Conservation (phyloP, 2,113 vertebrate species). For the Chrysemys picta region DNA sequence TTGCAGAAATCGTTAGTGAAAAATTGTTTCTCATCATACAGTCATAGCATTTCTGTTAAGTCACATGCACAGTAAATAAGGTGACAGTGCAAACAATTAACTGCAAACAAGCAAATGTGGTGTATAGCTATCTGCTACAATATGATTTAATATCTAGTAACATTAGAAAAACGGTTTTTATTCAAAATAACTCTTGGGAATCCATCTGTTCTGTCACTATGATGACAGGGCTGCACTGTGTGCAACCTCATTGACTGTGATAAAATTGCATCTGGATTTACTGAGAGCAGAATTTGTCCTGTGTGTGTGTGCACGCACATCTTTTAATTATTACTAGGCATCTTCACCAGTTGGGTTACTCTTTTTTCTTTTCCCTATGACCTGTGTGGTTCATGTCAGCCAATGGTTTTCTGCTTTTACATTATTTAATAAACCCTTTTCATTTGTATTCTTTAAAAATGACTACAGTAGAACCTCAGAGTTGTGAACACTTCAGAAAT, state of each 20-base stretch:
- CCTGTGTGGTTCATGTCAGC: not conserved
- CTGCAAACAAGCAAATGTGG: fast-evolving
- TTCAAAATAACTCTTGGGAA: not conserved
- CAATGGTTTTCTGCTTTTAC: fast-evolving
- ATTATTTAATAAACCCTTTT: not conserved
- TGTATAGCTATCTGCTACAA: not conserved
- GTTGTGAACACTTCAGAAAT: no score
- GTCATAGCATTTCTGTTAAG: not conserved
- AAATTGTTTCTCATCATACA: not conserved
- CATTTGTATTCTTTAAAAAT: not conserved
- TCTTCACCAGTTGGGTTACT: not conserved
- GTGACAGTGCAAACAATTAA: fast-evolving
- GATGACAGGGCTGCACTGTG: not conserved
- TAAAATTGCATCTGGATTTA: not conserved
- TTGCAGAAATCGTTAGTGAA: not conserved
- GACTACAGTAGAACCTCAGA: no score
- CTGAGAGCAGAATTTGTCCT: not conserved
- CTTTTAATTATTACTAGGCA: not conserved
- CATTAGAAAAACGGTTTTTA: not conserved
- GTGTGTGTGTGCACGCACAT: not conserved
- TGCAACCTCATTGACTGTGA: fast-evolving
- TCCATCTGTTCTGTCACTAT: no score
- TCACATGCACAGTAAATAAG: not conserved
- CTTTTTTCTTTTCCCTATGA: not conserved
- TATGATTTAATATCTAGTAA: not conserved